Evolutionary conservation across 2,888 invertebrate genomes (phyloP).

Genomic region (Tenthredo livida): DNA sequence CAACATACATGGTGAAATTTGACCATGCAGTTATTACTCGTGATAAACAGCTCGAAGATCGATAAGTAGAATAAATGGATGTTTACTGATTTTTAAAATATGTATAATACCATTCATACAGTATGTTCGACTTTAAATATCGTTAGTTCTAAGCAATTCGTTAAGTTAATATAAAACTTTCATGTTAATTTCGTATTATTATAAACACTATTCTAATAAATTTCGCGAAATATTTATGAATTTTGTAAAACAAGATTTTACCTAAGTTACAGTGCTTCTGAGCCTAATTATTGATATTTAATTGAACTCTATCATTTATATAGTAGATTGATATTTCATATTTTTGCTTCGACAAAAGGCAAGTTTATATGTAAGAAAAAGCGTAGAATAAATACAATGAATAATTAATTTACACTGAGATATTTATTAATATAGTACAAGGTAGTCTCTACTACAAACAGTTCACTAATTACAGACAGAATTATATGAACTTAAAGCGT

Average conservation of each 20-base stretch:
- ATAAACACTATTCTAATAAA: conserved; percentile 3
- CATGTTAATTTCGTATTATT: conserved; percentile 29
- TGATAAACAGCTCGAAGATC: conserved; percentile 95
- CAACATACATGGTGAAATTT: conserved; percentile 99
- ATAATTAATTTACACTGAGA: conserved; percentile 35
- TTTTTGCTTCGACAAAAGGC: neutral
- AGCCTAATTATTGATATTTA: neutral
- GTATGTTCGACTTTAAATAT: conserved; percentile 32
- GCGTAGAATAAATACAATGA: neutral
- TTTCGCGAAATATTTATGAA: neutral
- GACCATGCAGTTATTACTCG: conserved; percentile 94
- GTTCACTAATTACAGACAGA: neutral
- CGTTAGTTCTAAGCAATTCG: conserved; percentile 29
- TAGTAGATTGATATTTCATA: neutral
- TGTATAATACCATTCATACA: conserved; percentile 50
- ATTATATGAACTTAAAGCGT: conserved; percentile 84
- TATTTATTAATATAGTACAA: conserved; percentile 43
- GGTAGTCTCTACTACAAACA: conserved; percentile 34
- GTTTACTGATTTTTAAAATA: conserved; percentile 52
- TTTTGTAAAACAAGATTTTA: neutral
- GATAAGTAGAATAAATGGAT: conserved; percentile 79
- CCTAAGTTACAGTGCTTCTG: neutral
- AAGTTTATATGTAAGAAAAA: neutral
- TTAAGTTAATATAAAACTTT: conserved; percentile 47
- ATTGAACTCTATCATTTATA: neutral